A percentile compares a stretch with the other conserved stretches of the same genome.
These are phyloP conservation scores for Aleiodes alternator DNA, from an alignment of 2,888 invertebrate genomes.

Conservation along the genomic window DNA sequence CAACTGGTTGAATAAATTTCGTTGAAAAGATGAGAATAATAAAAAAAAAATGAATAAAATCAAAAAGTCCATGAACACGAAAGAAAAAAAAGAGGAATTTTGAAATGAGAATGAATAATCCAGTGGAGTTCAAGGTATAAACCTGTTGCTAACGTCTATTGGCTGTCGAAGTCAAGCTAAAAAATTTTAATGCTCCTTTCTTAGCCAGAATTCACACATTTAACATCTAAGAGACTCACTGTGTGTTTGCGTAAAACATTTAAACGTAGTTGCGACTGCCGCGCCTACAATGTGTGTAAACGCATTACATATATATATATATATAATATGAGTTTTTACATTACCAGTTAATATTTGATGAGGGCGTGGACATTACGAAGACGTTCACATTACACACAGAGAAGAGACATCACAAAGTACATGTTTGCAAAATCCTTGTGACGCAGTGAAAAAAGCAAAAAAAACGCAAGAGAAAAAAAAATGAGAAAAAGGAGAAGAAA, in stretches of 20 bases:
- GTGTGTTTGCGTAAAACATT: conserved; percentile 45
- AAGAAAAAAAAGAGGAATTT: no score
- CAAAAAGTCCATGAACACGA: no score
- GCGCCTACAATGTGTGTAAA: background rate
- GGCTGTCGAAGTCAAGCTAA: background rate
- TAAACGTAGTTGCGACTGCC: conserved; percentile 33
- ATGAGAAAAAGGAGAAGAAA: background rate
- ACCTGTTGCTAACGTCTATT: background rate
- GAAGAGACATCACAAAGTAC: conserved; percentile 9
- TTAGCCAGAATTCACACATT: conserved; percentile 25
- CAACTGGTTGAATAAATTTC: no score
- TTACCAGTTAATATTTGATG: conserved; percentile 29
- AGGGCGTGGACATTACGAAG: conserved; percentile 17
- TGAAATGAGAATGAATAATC: no score
- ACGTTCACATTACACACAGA: conserved; percentile 12
- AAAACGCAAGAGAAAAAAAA: background rate
- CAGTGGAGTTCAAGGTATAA: background rate
- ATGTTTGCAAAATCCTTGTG: background rate
- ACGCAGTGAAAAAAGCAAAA: background rate
- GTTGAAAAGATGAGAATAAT: no score
- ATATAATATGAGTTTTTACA: background rate
- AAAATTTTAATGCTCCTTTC: conserved; percentile 8
- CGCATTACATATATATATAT: no score
- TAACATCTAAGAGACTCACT: background rate
- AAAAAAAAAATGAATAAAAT: no score